Percentiles rank a stretch among this genome's conserved stretches.
Conservation (phyloP, 2,888 invertebrate species). For the Agriopis leucophaearia region DNA sequence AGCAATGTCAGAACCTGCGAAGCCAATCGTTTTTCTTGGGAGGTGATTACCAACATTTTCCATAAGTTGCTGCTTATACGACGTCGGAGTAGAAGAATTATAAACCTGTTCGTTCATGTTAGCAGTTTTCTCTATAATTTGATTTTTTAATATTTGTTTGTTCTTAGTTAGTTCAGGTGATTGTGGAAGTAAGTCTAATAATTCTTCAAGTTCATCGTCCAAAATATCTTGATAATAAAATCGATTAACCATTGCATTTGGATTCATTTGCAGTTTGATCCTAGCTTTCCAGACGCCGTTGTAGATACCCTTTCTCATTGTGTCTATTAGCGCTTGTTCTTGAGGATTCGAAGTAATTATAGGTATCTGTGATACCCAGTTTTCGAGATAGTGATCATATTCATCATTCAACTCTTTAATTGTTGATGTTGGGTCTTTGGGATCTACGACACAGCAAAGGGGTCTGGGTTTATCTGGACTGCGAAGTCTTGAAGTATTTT, state of each 20-base stretch:
- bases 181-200: constrained; percentile 64
- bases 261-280: constrained; percentile 64
- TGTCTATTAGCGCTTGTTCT: constrained; percentile 52
- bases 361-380: constrained; percentile 65
- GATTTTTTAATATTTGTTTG: constrained; percentile 59
- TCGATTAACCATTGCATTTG: constrained; percentile 55
- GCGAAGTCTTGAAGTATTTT: neutral
- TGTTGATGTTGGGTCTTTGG: constrained; percentile 18
- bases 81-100: constrained; percentile 44
- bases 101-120: constrained; percentile 56
- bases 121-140: constrained; percentile 63
- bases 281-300: constrained; percentile 67
- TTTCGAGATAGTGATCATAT: constrained; percentile 58
- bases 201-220: constrained; percentile 68
- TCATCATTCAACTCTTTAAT: constrained; percentile 51
- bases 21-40: constrained; percentile 44
- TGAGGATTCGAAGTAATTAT: constrained; percentile 49
- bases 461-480: neutral
- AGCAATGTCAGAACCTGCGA: constrained; percentile 39
- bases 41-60: constrained; percentile 56
- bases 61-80: constrained; percentile 64
- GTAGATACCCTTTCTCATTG: constrained; percentile 59
- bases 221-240: constrained; percentile 68
- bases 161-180: constrained; percentile 55
- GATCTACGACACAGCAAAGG: neutral